Base-by-base conservation (phyloP, 2,797 vertebrate species). In the Neoniphon sammara region DNA sequence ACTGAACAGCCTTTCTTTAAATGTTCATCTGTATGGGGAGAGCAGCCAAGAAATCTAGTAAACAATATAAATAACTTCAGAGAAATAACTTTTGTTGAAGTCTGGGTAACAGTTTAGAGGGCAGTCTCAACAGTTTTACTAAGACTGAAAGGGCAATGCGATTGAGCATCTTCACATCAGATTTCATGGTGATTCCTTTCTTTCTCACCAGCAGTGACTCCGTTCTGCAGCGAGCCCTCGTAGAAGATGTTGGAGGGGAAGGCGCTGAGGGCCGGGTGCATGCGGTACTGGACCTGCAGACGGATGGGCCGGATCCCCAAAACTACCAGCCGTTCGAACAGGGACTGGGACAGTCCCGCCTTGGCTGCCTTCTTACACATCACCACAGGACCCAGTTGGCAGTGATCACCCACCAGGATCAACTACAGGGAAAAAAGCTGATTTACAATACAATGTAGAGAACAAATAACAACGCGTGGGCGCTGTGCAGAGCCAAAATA, bases 361-460 rank as follows among this genome's bases (percentile, higher is more conserved):
- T 98, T 98, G 0, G 97, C 96, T 0, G 97, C 97, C 75, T 98
- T 98, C 90, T 98, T 98, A 85, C 97, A 98, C 97, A 98, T 98
- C 77, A 98, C 97, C 52, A 98, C 97, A 0, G 97, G 97, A 1
- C 97, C 97, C 42, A 98, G 94, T 92, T 98, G 97, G 88, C 97
- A 98, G 90, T 98, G 97, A 90, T 98, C 97, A 0, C 97, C 97
- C 67, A 98, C 96, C 0, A 98, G 95, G 89, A 98, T 98, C 49
- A 98, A 93, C 97, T 98, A 80, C 0, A 3, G 20, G 14, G 6
- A 55, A 31, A 59, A n/a, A 57, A 1, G 42, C 0, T 57, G 57
- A 62, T 15, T 64, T 18, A 34, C 9, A 56, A 31, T 10, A 18
- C 4, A 11, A 67, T 30, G 62, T 30, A 10, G 34, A 58, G n/a